Percentiles rank a stretch among this genome's conserved stretches.
Evolutionary conservation across 2,888 invertebrate species (phyloP).

Genomic region (Ceratothoa steindachneri): DNA sequence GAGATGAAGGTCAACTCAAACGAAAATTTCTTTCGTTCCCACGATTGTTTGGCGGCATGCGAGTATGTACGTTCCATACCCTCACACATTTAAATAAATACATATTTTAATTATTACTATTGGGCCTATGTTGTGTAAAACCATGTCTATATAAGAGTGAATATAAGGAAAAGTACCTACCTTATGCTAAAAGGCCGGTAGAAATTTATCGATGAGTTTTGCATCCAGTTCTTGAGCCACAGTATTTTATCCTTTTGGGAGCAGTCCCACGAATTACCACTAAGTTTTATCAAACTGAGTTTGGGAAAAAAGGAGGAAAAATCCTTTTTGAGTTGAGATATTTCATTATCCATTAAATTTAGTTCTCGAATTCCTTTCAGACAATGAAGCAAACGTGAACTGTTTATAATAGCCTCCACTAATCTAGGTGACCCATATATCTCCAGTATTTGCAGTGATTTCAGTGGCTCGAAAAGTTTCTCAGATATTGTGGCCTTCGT

Average conservation of each 20-base stretch:
- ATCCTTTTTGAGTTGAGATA: constrained; percentile 65
- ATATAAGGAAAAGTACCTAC: neutral
- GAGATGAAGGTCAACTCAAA: too few relatives aligned
- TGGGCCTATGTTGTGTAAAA: too few relatives aligned
- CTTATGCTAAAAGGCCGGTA: constrained; percentile 31
- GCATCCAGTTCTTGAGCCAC: constrained; percentile 34
- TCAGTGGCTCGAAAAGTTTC: constrained; percentile 66
- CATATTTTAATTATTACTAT: too few relatives aligned
- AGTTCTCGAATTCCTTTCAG: constrained; percentile 67
- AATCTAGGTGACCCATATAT: constrained; percentile 67
- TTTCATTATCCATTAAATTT: constrained; percentile 63
- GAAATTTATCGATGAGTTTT: constrained; percentile 24
- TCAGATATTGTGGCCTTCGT: constrained; percentile 58
- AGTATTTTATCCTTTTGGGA: neutral
- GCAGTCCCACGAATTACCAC: constrained; percentile 37
- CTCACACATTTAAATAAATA: too few relatives aligned
- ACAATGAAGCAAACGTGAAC: constrained; percentile 68
- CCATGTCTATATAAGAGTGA: too few relatives aligned
- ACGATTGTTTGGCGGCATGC: too few relatives aligned
- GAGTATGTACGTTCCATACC: too few relatives aligned
- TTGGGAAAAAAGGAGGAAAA: constrained; percentile 67
- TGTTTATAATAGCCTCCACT: constrained; percentile 57
- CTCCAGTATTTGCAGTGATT: constrained; percentile 68
- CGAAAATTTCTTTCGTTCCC: too few relatives aligned
- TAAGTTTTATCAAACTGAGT: constrained; percentile 52